Evolutionary conservation across 2,888 invertebrate genomes (phyloP).

Genomic region (Euzophera pinguis): DNA sequence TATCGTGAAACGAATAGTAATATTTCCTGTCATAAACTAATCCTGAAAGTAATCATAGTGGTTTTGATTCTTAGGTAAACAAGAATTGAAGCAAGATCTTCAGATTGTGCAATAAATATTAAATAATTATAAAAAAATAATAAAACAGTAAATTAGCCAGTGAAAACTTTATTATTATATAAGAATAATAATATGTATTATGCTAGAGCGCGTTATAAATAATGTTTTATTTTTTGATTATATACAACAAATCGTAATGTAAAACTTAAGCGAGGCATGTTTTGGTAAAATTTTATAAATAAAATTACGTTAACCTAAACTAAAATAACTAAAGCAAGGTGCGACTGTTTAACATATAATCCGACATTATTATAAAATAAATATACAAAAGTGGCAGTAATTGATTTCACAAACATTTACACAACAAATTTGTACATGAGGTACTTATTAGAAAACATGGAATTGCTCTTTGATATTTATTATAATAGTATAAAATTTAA

Average conservation of each 20-base stretch:
- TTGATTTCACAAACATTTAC: constrained; percentile 14
- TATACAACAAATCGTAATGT: constrained; percentile 59
- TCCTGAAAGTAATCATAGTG: too few relatives aligned
- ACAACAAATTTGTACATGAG: constrained; percentile 54
- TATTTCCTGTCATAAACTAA: too few relatives aligned
- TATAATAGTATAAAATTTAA: neutral
- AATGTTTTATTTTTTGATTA: constrained; percentile 50
- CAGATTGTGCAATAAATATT: too few relatives aligned
- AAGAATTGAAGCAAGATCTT: too few relatives aligned
- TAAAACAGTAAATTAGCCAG: constrained; percentile 43
- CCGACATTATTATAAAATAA: constrained; percentile 3
- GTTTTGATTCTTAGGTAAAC: too few relatives aligned
- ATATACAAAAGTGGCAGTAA: constrained; percentile 16
- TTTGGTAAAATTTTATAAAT: constrained; percentile 75
- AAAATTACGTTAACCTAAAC: constrained; percentile 49
- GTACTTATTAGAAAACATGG: constrained; percentile 43
- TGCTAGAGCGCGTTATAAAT: constrained; percentile 68
- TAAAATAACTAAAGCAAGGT: constrained; percentile 34
- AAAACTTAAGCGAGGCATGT: constrained; percentile 77
- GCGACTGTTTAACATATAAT: constrained; percentile 12
- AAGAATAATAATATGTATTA: constrained; percentile 54
- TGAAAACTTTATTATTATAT: constrained; percentile 66
- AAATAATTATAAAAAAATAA: constrained; percentile 16
- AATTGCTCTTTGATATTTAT: constrained; percentile 47
- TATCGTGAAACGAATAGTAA: too few relatives aligned